Evolutionary conservation across 2,797 vertebrate genomes (phyloP), one percentile per base, ranked within the genome.

Genomic region (Eospalax fontanierii): DNA sequence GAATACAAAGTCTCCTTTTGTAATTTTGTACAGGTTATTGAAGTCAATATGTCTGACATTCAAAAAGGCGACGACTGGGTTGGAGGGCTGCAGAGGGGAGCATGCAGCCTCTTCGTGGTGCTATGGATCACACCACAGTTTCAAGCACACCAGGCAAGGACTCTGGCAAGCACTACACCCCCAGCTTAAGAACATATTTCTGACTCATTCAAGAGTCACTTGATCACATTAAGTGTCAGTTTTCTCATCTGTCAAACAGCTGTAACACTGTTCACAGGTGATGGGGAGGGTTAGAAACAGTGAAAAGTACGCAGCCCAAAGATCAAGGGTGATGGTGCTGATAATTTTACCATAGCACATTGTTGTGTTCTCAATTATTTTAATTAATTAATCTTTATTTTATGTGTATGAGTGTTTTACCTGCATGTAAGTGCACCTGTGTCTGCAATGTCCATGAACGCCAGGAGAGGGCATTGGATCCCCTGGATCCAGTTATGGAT

Each of bases 1-100:
- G 59, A 18, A 82, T 8, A 57, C 74, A 88, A 81, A 92, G 81
- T 76, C 63, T 85, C 59, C 61, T 93, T 85, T 89, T 24, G 65
- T 88, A 57, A 81, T 78, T 93, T 95, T 95, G 78, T 66, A 83
- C 50, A 71, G 38, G 46, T 93, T 93, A 35, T 71, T 91, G n/a
- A 94, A 85, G 16, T 94, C 22, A 88, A 10, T 74, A 74, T 43
- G 11, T 65, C 78, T 73, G n/a, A 28, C 12, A 85, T 33, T 26
- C 8, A 84, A 6, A 88, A 78, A 46, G 68, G 19, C 57, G 57
- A 28, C 76, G 5, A 28, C 22, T 24, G 33, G 66, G 50, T 65
- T 8, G 16, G 28, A 91, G 61, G 26, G 28, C 71, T 83, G 5
- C 26, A 76, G 35, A 35, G 38, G 15, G n/a, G 16, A 87, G 61